Evolutionary conservation across 2,797 vertebrate genomes (phyloP).

Genomic region (Glossophaga mutica): DNA sequence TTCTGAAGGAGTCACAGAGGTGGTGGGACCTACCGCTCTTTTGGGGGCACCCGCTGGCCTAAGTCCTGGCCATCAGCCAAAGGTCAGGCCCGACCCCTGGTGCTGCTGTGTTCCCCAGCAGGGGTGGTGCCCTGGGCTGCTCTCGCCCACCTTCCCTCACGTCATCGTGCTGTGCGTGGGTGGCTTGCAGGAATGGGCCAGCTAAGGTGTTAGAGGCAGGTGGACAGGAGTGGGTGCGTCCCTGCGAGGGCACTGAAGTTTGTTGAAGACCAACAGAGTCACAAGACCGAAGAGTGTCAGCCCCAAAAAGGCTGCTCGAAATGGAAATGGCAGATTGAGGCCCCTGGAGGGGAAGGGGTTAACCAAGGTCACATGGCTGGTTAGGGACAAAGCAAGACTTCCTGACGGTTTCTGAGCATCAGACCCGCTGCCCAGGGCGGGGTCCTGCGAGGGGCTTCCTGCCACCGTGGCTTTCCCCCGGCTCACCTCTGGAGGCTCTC

Average conservation of each 20-base stretch:
- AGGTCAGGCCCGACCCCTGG: rapidly evolving
- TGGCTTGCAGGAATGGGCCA: background rate
- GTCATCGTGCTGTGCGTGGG: background rate
- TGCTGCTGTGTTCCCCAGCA: rapidly evolving
- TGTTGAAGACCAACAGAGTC: background rate
- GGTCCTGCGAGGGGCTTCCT: rapidly evolving
- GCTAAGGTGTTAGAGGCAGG: background rate
- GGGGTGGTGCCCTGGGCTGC: rapidly evolving
- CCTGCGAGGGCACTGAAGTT: background rate
- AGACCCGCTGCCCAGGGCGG: no score
- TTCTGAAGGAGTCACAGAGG: background rate
- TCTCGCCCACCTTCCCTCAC: rapidly evolving
- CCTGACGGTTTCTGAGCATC: background rate
- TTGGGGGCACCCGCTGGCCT: rapidly evolving
- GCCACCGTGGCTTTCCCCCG: background rate
- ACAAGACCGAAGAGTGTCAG: background rate
- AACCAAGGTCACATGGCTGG: background rate
- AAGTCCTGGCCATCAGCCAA: background rate
- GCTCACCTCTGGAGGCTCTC: background rate
- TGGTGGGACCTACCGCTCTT: background rate
- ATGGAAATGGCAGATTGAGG: background rate
- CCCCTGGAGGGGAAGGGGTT: background rate
- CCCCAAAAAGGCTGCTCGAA: background rate
- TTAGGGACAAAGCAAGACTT: background rate
- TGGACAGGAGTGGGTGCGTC: background rate